Percentiles rank a stretch among this genome's conserved stretches.
phyloP scores from a whole-genome alignment of 2,113 vertebrate species.

The Aegithalos caudatus region DNA sequence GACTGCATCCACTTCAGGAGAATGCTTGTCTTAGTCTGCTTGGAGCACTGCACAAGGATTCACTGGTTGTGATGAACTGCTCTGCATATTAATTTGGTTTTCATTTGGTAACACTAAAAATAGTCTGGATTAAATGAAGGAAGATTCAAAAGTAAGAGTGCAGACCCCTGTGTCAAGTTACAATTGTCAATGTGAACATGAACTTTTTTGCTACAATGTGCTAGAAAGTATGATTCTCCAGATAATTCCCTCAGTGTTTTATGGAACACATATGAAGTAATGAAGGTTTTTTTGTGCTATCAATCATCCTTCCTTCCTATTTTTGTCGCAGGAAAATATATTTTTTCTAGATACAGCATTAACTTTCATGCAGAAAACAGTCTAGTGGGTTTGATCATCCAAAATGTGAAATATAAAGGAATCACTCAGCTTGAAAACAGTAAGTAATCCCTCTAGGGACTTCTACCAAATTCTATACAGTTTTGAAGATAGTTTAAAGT shows the following conservation, averaged over 20 bases:
- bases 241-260: background rate
- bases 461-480: background rate
- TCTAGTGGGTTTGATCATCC: background rate
- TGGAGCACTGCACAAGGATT: background rate
- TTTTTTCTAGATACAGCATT: background rate
- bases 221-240: background rate
- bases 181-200: background rate
- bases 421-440: background rate
- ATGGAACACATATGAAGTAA: background rate
- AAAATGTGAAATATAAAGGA: background rate
- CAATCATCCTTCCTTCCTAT: background rate
- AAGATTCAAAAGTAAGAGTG: background rate
- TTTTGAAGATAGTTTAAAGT: background rate
- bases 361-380: background rate
- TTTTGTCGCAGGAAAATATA: background rate
- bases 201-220: background rate
- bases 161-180: background rate
- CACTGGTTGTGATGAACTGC: background rate
- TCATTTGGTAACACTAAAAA: conserved; percentile 6
- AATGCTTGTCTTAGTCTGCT: background rate
- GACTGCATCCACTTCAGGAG: background rate
- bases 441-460: background rate
- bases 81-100: background rate
- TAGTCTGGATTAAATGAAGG: background rate
- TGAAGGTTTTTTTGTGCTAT: background rate